Conservation (phyloP, 2,113 vertebrate species). For the Verasper variegatus region DNA sequence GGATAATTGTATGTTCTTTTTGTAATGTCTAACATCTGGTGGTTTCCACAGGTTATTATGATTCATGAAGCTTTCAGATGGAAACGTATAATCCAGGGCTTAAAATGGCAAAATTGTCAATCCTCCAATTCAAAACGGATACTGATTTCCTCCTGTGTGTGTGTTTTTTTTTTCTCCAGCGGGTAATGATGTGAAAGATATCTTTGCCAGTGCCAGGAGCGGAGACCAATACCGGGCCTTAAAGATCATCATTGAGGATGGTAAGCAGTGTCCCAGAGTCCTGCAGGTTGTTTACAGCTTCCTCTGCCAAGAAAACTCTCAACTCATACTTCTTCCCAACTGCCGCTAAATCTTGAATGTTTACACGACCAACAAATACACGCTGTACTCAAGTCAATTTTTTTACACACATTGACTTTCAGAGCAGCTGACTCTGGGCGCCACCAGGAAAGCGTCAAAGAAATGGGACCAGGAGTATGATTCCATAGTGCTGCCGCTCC, state of each 20-base stretch:
- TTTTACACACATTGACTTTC: conserved; percentile 54
- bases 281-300: conserved; percentile 5
- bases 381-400: too few relatives aligned
- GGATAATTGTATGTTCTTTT: not conserved
- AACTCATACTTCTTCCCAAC: not conserved
- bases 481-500: conserved; percentile 86
- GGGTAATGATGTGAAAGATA: conserved; percentile 89
- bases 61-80: not conserved
- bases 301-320: conserved; percentile 10
- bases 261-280: conserved; percentile 76
- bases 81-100: not conserved
- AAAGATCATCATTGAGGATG: conserved; percentile 93
- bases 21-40: not conserved
- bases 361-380: too few relatives aligned
- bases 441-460: conserved; percentile 81
- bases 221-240: conserved; percentile 90
- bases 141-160: conserved; percentile 1
- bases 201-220: conserved; percentile 90
- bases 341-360: not conserved
- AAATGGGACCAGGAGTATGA: conserved; percentile 96
- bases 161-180: conserved; percentile 76
- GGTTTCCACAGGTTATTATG: not conserved
- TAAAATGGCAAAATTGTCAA: not conserved
- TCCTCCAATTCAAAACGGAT: conserved; percentile 7
- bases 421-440: conserved; percentile 92